Evolutionary conservation across 2,113 vertebrate genomes (phyloP).

Genomic region (Oncorhynchus kisutch): DNA sequence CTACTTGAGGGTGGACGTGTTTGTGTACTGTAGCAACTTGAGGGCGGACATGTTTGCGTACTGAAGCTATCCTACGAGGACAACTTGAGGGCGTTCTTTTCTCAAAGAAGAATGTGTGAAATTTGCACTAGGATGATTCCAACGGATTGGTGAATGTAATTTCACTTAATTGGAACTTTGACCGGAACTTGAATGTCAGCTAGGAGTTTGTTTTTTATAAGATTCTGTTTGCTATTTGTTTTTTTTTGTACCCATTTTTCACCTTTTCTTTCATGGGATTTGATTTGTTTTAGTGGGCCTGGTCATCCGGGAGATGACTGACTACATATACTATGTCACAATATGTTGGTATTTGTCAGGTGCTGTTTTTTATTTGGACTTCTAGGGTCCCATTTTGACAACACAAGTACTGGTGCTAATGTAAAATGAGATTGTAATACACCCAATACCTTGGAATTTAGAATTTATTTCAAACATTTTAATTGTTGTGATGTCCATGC

Average conservation of each 20-base stretch:
- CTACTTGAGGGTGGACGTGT: too few relatives aligned
- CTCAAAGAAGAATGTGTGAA: slow-evolving; percentile 28
- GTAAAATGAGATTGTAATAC: slow-evolving; percentile 7
- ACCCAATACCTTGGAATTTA: slow-evolving; percentile 23
- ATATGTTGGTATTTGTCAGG: slow-evolving; percentile 18
- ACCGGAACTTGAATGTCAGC: slow-evolving; percentile 74
- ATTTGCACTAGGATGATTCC: slow-evolving; percentile 72
- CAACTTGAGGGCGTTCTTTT: slow-evolving; percentile 57
- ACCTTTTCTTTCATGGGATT: slow-evolving; percentile 36
- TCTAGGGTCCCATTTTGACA: slow-evolving; percentile 2
- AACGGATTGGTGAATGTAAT: slow-evolving; percentile 62
- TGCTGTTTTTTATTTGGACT: slow-evolving; percentile 56
- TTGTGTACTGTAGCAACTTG: too few relatives aligned
- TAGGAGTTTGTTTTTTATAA: slow-evolving; percentile 29
- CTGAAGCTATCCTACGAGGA: slow-evolving; percentile 44
- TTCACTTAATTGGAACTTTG: slow-evolving; percentile 66
- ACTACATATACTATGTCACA: slow-evolving; percentile 16
- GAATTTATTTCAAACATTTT: slow-evolving; percentile 30
- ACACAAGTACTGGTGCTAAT: slow-evolving; percentile 32
- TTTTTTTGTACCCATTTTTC: slow-evolving; percentile 32
- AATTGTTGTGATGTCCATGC: slow-evolving; percentile 36
- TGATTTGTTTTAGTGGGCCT: slow-evolving; percentile 3
- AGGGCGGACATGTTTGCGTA: too few relatives aligned
- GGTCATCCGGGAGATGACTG: slow-evolving; percentile 18
- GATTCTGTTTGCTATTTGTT: slow-evolving; percentile 39